Evolutionary conservation across 2,888 invertebrate species (phyloP).

Genomic region (Scaptomyza reducta): DNA sequence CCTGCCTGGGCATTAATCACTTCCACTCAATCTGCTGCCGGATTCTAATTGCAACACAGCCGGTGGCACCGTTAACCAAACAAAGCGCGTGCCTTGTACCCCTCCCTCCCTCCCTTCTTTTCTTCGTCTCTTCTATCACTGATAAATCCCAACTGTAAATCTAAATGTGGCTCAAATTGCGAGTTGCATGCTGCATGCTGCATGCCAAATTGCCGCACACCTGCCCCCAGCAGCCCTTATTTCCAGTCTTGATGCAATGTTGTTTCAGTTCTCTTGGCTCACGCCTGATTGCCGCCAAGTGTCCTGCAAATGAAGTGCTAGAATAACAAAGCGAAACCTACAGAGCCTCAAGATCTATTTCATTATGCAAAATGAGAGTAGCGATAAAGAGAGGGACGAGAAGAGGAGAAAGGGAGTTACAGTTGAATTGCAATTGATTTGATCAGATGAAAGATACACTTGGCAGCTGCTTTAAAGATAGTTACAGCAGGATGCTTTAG

Average conservation of each 20-base stretch:
- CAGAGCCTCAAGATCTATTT: conserved; percentile 14
- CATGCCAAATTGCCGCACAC: conserved; percentile 40
- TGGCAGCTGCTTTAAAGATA: conserved; percentile 12
- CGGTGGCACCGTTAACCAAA: conserved; percentile 49
- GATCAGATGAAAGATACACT: conserved; percentile 22
- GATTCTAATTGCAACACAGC: conserved; percentile 61
- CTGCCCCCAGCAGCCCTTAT: not conserved
- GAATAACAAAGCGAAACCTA: conserved; percentile 30
- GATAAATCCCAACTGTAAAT: conserved; percentile 55
- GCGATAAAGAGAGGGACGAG: not conserved
- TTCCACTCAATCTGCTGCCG: conserved; percentile 56
- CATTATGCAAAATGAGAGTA: conserved; percentile 42
- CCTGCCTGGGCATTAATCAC: conserved; percentile 58
- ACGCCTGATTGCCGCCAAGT: conserved; percentile 55
- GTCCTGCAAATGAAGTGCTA: conserved; percentile 52
- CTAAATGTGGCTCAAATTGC: conserved; percentile 63
- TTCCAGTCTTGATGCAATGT: not conserved
- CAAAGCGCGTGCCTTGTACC: conserved; percentile 29
- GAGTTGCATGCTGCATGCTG: conserved; percentile 28
- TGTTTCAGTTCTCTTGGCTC: conserved; percentile 17
- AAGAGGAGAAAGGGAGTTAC: not conserved
- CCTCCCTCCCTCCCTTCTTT: conserved; percentile 39
- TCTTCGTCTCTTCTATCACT: conserved; percentile 4
- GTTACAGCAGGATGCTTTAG: no score
- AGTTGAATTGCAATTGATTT: conserved; percentile 21